A percentile compares a stretch with the other conserved stretches of the same genome.
These are phyloP conservation scores for Tychaedon coryphoeus DNA, from an alignment of 2,113 vertebrate genomes.

Conservation along the genomic window DNA sequence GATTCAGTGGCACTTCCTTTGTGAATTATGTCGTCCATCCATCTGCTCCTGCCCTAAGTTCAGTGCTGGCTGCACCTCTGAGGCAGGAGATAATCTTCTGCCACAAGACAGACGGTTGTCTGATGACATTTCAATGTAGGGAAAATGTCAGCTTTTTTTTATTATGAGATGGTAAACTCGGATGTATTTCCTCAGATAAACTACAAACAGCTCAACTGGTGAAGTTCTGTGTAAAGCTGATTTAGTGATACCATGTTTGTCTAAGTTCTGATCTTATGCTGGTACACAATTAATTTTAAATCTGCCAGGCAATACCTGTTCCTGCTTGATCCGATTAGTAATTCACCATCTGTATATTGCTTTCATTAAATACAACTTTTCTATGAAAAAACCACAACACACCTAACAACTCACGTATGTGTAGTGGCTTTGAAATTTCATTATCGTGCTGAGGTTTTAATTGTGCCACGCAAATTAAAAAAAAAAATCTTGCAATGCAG, in stretches of 20 bases:
- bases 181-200: conserved; percentile 22
- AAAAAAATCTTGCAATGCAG: conserved; percentile 65
- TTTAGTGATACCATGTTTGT: conserved; percentile 44
- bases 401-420: not conserved
- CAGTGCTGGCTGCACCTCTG: not conserved
- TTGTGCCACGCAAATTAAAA: conserved; percentile 73
- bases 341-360: conserved; percentile 43
- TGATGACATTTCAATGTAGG: conserved; percentile 61
- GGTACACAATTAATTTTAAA: conserved; percentile 52
- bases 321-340: conserved; percentile 43
- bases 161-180: conserved; percentile 19
- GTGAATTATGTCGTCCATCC: conserved; percentile 36
- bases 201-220: conserved; percentile 9
- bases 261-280: conserved; percentile 22
- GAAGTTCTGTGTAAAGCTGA: conserved; percentile 29
- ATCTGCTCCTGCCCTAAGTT: conserved; percentile 29
- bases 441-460: conserved; percentile 69
- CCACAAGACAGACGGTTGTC: conserved; percentile 27
- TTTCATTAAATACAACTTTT: conserved; percentile 60
- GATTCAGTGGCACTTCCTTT: conserved; percentile 26
- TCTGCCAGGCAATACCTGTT: conserved; percentile 34
- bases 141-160: conserved; percentile 40
- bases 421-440: conserved; percentile 35
- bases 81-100: conserved; percentile 17
- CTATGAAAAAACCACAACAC: not conserved